phyloP scores from a whole-genome alignment of 2,113 vertebrate genomes.

The Myotis brandtii region DNA sequence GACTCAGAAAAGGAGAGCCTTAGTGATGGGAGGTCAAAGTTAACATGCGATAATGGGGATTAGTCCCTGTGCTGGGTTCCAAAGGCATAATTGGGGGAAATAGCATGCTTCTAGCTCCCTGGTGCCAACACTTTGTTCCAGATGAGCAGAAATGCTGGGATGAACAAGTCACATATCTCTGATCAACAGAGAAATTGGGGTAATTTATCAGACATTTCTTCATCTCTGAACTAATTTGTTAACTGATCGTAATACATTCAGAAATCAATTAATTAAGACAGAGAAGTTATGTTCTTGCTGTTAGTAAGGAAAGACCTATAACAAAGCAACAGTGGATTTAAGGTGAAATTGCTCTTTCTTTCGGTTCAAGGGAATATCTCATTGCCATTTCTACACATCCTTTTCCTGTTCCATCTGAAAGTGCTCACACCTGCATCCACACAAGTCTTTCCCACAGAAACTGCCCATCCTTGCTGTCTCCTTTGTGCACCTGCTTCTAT shows the following conservation, averaged over 20 bases:
- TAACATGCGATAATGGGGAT: neutral
- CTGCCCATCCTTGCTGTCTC: accelerated
- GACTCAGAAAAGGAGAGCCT: neutral
- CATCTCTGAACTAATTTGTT: constrained; percentile 9
- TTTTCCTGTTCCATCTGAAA: neutral
- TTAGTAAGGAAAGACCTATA: neutral
- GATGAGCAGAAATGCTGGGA: neutral
- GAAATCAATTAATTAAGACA: neutral
- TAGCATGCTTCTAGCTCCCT: neutral
- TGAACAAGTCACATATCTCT: neutral
- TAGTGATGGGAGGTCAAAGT: neutral
- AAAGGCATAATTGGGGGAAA: neutral
- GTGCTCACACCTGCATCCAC: neutral
- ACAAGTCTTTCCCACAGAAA: neutral
- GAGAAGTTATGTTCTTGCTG: neutral
- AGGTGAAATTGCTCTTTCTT: too few species aligned
- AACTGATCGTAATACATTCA: neutral
- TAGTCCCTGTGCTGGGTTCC: neutral
- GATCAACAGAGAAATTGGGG: neutral
- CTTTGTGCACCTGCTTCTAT: neutral
- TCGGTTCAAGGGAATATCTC: neutral
- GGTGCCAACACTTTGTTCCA: neutral
- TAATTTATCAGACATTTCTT: neutral
- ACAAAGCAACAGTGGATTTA: neutral
- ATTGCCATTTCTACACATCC: neutral